These are phyloP conservation scores for Macrotrachela quadricornifera DNA, from an alignment of 1,140 invertebrate species.

Conservation along the genomic window DNA sequence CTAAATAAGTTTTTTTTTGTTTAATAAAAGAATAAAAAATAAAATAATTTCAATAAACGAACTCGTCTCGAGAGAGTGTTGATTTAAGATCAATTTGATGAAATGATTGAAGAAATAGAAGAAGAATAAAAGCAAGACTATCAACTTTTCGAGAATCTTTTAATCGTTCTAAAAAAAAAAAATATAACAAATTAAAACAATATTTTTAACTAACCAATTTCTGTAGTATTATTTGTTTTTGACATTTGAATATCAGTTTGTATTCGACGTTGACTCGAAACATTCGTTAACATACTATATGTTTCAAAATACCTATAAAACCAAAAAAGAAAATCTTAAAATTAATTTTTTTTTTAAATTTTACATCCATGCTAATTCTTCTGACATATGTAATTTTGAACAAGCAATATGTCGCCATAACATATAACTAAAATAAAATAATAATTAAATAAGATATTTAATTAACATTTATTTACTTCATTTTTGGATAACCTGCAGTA, in stretches of 20 bases:
- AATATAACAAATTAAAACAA: background rate
- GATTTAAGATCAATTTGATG: constrained; percentile 26
- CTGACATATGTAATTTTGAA: constrained; percentile 27
- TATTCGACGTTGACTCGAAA: constrained; percentile 13
- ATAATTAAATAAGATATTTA: background rate
- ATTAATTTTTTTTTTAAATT: background rate
- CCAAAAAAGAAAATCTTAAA: background rate
- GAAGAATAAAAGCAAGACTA: constrained; percentile 24
- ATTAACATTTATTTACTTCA: background rate
- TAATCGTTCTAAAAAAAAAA: constrained; percentile 14
- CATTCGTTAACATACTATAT: constrained; percentile 18
- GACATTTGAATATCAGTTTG: constrained; percentile 18
- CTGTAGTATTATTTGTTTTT: constrained; percentile 9
- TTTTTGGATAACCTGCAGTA: background rate
- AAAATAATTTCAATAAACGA: too few relatives aligned
- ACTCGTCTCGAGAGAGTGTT: constrained; percentile 15
- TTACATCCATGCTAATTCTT: constrained; percentile 30
- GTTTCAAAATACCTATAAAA: constrained; percentile 18
- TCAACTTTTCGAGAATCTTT: constrained; percentile 16
- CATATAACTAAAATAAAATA: constrained; percentile 19
- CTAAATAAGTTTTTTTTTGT: too few relatives aligned
- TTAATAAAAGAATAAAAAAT: too few relatives aligned
- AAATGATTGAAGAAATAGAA: constrained; percentile 26
- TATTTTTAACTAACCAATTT: background rate
- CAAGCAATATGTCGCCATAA: constrained; percentile 31